phyloP scores from a whole-genome alignment of 1,140 invertebrate species.

The Ephestia elutella region DNA sequence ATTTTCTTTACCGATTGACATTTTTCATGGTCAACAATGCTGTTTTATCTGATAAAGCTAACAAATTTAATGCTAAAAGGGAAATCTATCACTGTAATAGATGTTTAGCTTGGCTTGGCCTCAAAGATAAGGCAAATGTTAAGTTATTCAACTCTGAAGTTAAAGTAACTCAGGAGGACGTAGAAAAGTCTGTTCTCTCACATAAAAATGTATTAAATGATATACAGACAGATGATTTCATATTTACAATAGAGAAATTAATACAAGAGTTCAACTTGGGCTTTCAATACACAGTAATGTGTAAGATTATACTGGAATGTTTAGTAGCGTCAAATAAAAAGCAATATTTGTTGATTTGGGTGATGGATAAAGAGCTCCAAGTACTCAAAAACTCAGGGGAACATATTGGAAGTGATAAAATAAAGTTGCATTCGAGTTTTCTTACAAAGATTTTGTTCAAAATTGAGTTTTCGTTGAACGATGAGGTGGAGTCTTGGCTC shows the following conservation, averaged over 20 bases:
- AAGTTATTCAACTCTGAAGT: constrained; percentile 69
- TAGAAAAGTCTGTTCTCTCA: constrained; percentile 36
- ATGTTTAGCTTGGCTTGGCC: constrained; percentile 74
- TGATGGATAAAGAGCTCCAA: constrained; percentile 75
- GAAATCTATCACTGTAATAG: constrained; percentile 71
- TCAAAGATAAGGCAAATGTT: constrained; percentile 54
- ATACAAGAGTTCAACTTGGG: constrained; percentile 67
- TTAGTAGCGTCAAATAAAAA: constrained; percentile 46
- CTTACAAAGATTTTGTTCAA: constrained; percentile 73
- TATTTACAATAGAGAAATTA: constrained; percentile 66
- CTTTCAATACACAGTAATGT: constrained; percentile 65
- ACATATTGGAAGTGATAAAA: constrained; percentile 38
- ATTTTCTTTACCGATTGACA: constrained; percentile 73
- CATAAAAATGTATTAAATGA: constrained; percentile 35
- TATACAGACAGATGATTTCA: constrained; percentile 63
- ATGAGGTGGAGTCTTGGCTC: constrained; percentile 67
- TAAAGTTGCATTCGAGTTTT: constrained; percentile 50
- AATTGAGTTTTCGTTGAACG: constrained; percentile 52
- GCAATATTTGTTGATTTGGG: constrained; percentile 73
- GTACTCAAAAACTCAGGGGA: constrained; percentile 49
- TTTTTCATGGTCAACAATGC: constrained; percentile 65
- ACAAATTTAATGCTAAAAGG: constrained; percentile 60
- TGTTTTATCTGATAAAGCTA: constrained; percentile 52
- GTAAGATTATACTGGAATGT: constrained; percentile 69
- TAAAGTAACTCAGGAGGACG: constrained; percentile 43